Conservation (phyloP, 2,888 invertebrate species). For the Orgyia antiqua region DNA sequence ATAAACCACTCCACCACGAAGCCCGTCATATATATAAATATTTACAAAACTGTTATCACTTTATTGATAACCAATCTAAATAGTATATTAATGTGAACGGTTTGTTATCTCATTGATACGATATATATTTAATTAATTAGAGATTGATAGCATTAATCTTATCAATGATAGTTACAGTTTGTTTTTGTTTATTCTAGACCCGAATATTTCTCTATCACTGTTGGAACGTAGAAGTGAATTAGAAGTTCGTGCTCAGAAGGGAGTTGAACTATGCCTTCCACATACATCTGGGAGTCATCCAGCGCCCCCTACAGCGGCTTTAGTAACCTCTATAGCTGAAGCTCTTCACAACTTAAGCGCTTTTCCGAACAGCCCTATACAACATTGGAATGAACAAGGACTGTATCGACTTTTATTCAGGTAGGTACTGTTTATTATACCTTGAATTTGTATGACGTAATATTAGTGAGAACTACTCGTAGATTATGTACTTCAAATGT, state of each 20-base stretch:
- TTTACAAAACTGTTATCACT: too few relatives aligned
- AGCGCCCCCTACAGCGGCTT: slow-evolving; percentile 47
- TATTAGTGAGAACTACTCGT: too few relatives aligned
- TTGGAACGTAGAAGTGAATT: slow-evolving; percentile 55
- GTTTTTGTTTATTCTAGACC: slow-evolving; percentile 41
- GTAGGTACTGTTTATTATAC: slow-evolving; percentile 26
- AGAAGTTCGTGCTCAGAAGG: slow-evolving; percentile 60
- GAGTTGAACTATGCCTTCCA: slow-evolving; percentile 39
- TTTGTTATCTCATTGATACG: too few relatives aligned
- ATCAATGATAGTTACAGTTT: too few relatives aligned
- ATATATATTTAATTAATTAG: too few relatives aligned
- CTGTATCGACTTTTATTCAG: slow-evolving; percentile 60
- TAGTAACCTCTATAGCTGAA: slow-evolving; percentile 48
- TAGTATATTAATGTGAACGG: too few relatives aligned
- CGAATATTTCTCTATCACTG: slow-evolving; percentile 53
- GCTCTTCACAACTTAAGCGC: slow-evolving; percentile 49
- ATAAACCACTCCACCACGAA: too few relatives aligned
- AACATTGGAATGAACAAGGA: slow-evolving; percentile 58
- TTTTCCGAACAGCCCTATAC: slow-evolving; percentile 46
- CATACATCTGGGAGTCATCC: slow-evolving; percentile 20
- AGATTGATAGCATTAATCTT: too few relatives aligned
- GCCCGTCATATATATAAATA: too few relatives aligned
- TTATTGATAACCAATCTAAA: too few relatives aligned
- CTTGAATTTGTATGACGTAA: neutral
- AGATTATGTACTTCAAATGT: too few relatives aligned